These are phyloP conservation scores for Melanotaenia duboulayi DNA, from an alignment of 2,113 vertebrate species.

Conservation along the genomic window DNA sequence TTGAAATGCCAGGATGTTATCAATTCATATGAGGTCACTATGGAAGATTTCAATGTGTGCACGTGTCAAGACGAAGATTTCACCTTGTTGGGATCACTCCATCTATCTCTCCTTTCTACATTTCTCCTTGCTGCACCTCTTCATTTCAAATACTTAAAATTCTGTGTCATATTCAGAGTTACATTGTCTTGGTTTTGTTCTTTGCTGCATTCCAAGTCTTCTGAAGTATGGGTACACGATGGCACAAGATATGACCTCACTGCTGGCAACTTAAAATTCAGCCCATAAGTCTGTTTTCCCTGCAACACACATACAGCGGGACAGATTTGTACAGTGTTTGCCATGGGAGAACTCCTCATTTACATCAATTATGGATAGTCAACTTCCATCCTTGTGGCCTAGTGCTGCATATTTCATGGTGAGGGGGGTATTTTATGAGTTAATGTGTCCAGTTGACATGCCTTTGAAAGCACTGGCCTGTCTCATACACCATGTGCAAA, in stretches of 20 bases:
- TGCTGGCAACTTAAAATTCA: slow-evolving; percentile 67
- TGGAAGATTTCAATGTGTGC: slow-evolving; percentile 65
- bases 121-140: slow-evolving; percentile 1
- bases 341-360: slow-evolving; percentile 82
- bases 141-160: slow-evolving; percentile 4
- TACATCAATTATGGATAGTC: slow-evolving; percentile 86
- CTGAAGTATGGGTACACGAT: slow-evolving; percentile 47
- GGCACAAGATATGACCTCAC: slow-evolving; percentile 66
- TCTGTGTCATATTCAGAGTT: slow-evolving; percentile 9
- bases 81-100: slow-evolving; percentile 31
- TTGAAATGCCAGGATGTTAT: slow-evolving; percentile 74
- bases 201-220: slow-evolving; percentile 28
- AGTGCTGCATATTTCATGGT: slow-evolving; percentile 82
- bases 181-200: slow-evolving; percentile 49
- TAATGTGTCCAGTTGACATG: slow-evolving; percentile 84
- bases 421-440: slow-evolving; percentile 81
- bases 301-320: slow-evolving; percentile 44
- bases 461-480: slow-evolving; percentile 79
- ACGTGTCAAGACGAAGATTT: slow-evolving; percentile 61
- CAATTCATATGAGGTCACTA: slow-evolving; percentile 75
- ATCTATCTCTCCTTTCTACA: neutral
- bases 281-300: slow-evolving; percentile 53
- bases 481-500: slow-evolving; percentile 63
- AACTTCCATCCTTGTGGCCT: slow-evolving; percentile 78
- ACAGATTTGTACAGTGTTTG: slow-evolving; percentile 68